Percentiles rank a stretch among this genome's conserved stretches.
Evolutionary conservation across 2,113 vertebrate genomes (phyloP).

Genomic region (Saguinus imperator): DNA sequence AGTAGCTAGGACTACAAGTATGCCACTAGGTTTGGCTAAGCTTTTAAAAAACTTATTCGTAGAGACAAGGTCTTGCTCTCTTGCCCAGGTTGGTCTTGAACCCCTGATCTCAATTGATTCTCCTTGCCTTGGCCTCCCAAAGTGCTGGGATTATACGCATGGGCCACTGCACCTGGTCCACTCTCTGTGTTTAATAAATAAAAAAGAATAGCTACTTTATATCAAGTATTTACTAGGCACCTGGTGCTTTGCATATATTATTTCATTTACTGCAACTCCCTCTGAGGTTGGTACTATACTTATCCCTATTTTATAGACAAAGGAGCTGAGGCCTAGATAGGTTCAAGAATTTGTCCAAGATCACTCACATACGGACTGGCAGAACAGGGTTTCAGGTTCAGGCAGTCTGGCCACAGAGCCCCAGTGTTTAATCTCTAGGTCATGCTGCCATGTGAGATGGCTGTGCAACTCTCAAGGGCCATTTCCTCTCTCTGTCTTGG

Average conservation of each 20-base stretch:
- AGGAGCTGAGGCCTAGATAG: background rate
- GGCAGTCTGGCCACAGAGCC: background rate
- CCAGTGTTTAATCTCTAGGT: background rate
- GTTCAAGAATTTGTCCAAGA: background rate
- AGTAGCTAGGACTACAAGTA: no score
- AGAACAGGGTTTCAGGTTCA: background rate
- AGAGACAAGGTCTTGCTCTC: no score
- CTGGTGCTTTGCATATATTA: background rate
- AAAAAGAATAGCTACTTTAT: background rate
- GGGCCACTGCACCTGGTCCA: no score
- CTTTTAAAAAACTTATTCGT: no score
- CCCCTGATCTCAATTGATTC: no score
- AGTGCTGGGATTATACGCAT: no score
- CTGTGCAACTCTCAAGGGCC: background rate
- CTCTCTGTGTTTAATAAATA: background rate
- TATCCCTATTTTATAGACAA: background rate
- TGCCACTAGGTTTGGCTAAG: no score
- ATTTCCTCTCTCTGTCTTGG: background rate
- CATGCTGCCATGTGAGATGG: background rate
- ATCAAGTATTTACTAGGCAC: background rate
- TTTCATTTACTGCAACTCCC: background rate
- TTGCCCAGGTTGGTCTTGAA: no score
- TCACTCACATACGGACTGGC: background rate
- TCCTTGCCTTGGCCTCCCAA: no score
- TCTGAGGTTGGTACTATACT: background rate